These are phyloP conservation scores for Salpingus planirostris DNA, from an alignment of 2,888 invertebrate genomes.

Conservation along the genomic window DNA sequence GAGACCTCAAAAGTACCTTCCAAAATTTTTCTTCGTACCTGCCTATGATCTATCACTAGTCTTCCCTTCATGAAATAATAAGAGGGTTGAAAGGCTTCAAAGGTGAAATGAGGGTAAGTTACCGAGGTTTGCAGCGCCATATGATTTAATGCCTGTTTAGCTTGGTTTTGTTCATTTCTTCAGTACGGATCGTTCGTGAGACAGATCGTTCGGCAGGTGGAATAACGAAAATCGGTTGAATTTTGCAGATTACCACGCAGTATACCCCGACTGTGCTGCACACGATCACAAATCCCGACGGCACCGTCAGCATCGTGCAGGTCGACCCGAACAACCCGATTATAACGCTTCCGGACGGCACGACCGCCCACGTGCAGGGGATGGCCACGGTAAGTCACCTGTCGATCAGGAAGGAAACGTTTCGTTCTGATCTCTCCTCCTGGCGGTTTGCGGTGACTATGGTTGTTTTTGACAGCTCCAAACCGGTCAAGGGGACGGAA, in stretches of 20 bases:
- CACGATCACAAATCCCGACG: slow-evolving; percentile 94
- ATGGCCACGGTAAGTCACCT: slow-evolving; percentile 51
- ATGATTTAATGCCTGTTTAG: slow-evolving; percentile 30
- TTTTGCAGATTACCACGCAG: slow-evolving; percentile 51
- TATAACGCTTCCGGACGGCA: slow-evolving; percentile 91
- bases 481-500: slow-evolving; percentile 52
- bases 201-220: no score
- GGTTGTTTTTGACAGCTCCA: slow-evolving; percentile 47
- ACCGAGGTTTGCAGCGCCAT: no score
- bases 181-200: neutral
- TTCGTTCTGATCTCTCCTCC: no score
- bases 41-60: no score
- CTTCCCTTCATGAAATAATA: no score
- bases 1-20: no score
- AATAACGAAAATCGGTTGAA: no score
- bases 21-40: no score
- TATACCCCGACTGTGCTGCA: slow-evolving; percentile 88
- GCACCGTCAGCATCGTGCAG: slow-evolving; percentile 91
- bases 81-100: no score
- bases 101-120: no score
- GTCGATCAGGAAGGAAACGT: no score
- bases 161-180: slow-evolving; percentile 36
- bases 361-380: slow-evolving; percentile 87
- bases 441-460: slow-evolving; percentile 8
- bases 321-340: slow-evolving; percentile 90